Conservation (phyloP, 2,113 vertebrate species). For the Galeopterus variegatus region DNA sequence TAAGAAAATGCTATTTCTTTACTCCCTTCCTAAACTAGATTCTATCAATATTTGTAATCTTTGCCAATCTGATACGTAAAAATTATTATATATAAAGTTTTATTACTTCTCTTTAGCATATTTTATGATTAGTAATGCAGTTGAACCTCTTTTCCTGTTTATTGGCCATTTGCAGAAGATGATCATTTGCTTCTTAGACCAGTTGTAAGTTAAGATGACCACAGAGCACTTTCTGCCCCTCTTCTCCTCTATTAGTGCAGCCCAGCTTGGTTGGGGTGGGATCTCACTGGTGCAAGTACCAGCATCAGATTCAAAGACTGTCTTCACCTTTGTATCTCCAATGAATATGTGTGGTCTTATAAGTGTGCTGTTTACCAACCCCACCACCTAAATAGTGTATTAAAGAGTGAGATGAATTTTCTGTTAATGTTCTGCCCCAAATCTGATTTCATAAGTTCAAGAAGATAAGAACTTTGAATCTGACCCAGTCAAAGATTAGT, state of each 20-base stretch:
- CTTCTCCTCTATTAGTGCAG: no score
- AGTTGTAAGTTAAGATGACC: background rate
- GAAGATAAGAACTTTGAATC: conserved; percentile 10
- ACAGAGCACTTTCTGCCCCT: background rate
- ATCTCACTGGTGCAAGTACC: accelerated
- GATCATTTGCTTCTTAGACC: background rate
- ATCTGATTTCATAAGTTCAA: conserved; percentile 4
- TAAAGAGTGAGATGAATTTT: background rate
- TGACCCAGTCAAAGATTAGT: background rate
- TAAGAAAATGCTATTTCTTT: conserved; percentile 36
- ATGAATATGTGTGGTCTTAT: background rate
- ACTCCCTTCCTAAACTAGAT: background rate
- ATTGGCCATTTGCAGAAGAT: background rate
- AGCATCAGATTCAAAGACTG: background rate
- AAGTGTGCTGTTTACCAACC: background rate
- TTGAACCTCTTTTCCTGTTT: background rate
- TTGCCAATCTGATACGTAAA: background rate
- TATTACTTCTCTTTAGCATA: background rate
- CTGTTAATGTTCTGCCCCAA: background rate
- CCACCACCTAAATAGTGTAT: background rate
- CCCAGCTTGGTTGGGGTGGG: background rate
- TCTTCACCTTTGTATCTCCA: background rate
- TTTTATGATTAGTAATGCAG: background rate
- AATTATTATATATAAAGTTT: background rate
- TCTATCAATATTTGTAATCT: conserved; percentile 12